Base-by-base conservation (phyloP, 2,888 invertebrate species). In the Tachina fera region DNA sequence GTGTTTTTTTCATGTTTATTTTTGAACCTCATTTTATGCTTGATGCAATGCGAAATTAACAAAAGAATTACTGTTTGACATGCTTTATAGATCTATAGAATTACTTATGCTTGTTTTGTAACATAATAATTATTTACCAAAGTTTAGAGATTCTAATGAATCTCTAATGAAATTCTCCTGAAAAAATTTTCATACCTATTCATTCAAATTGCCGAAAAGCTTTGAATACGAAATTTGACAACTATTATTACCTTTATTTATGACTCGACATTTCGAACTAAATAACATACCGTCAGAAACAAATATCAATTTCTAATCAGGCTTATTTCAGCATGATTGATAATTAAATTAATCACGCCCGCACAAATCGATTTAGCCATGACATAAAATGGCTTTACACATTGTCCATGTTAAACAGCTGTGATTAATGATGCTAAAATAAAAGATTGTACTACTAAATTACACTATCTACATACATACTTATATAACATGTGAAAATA, bases 381-480 rank as follows among this genome's bases (percentile, higher is more conserved):
- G 60, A 47, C 19, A 63, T 63, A 19, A 22, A 63, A 45, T 1
- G 11, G 14, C 19, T 45, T 45, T 13, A 10, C 63, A 41, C 10
- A 60, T 22, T 31, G 31, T 31, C 31, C 31, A 31, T 31, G 31
- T 31, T 19, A 43, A 19, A 16, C 61, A 61, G 6, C 16, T 45
- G 47, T 53, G 56, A 45, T 65, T 76, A 67, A 67, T 76, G 31
- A 76, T 56, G 56, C 31, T 47, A 67, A 65, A 31, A 65, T 31
- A 47, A 16, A 9, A 65, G 9, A 56, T 16, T n/a, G 8, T 61
- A 13, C 43, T 61, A 43, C 16, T 43, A 14, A 31, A 3, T 16
- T 9, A 31, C 13, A 9, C 14, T 39, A 10, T 16, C n/a, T n/a
- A 61, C 10, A 31, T 31, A 31, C 22, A 22, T 31, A 31, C 2